Base-by-base conservation (phyloP, 2,113 vertebrate species). In the Colossoma macropomum region DNA sequence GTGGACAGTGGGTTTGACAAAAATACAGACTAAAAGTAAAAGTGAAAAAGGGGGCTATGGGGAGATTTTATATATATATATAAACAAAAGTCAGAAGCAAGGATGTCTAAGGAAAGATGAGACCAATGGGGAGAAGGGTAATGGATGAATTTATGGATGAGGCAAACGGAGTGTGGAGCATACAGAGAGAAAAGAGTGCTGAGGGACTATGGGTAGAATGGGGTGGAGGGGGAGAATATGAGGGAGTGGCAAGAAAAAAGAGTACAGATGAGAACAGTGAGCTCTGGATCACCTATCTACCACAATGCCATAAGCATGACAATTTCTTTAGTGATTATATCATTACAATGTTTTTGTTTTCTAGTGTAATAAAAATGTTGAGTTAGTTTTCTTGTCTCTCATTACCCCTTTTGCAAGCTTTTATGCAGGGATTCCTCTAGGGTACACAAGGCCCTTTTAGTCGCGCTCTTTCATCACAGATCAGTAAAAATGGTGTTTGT, bases 1-100 rank as follows among this genome's bases (percentile, higher is more conserved):
- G 89, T 95, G 92, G 87, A 90, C 82, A 86, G 86, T 88, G 60
- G 75, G 82, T 69, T 68, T 34, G 13, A 81, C 82, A 75, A 77
- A 87, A 86, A 83, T 81, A 83, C 65, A 79, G 54, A 65, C 81
- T 71, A 60, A 87, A 85, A 88, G 87, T 77, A 63, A n/a, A n/a
- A n/a, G n/a, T 85, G 79, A 79, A 85, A 72, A 71, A n/a, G 30
- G 73, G 74, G 34, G 77, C 34, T 83, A 56, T 66, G 70, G 56
- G 45, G 50, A 27, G 70, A 56, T 70, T 76, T 38, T 72, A 23
- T 45, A 65, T 81, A 34, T 16, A 38, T 59, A 75, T n/a, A 60
- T 78, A 71, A 78, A 75, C 23, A 41, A 84, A 73, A 82, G 16
- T 48, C 75, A 72, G 41, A 72, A 59, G 59, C 79, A 63, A 28